Conservation (phyloP, 2,113 vertebrate species). For the Alethe diademata region DNA sequence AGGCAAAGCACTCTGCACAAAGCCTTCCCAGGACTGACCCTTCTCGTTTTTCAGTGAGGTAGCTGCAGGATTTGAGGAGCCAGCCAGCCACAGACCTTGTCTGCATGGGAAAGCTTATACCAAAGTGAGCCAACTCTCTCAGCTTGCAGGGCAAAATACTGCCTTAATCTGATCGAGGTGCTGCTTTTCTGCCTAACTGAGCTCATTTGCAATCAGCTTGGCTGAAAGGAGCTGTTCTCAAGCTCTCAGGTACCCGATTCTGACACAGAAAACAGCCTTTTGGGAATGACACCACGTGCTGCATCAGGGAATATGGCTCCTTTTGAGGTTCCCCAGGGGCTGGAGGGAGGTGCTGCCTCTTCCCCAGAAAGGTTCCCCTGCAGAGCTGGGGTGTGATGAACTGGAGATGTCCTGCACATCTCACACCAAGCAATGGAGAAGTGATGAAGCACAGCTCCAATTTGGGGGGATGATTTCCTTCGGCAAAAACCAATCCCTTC, state of each 20-base stretch:
- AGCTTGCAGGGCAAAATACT: neutral
- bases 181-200: neutral
- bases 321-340: fast-evolving
- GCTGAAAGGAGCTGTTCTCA: neutral
- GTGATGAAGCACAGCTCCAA: neutral
- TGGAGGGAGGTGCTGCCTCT: neutral
- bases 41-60: neutral
- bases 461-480: neutral
- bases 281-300: fast-evolving
- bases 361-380: neutral
- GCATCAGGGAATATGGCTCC: fast-evolving
- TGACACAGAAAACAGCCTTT: neutral
- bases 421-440: neutral
- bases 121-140: neutral
- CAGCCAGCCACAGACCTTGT: neutral
- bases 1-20: neutral
- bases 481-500: neutral
- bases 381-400: neutral
- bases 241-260: neutral
- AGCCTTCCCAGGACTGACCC: neutral
- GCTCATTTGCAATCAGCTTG: neutral
- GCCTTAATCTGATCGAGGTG: neutral
- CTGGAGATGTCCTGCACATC: neutral
- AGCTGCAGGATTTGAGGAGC: neutral
- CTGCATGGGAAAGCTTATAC: neutral